Evolutionary conservation across 2,113 vertebrate genomes (phyloP), one percentile per base, ranked within the genome.

Genomic region (Equus quagga): DNA sequence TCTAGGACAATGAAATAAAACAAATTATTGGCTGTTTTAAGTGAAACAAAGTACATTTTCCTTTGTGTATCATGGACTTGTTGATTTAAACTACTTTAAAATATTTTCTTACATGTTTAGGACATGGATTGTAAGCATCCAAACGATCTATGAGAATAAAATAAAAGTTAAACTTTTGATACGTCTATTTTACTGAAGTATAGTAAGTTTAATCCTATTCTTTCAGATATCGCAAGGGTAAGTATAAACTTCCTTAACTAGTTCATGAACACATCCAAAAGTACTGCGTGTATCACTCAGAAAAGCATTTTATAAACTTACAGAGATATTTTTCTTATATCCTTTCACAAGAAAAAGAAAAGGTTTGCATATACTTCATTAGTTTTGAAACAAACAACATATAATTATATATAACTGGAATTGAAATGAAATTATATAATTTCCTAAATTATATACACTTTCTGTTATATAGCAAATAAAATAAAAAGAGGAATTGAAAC

Each of bases 1-100:
- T 89, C 21, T 79, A 64, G 31, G 19, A 92, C 1, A 72, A 7
- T 18, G 49, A 72, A 81, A 49, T 60, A 58, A 81, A 94, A 51
- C 79, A 80, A 83, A 46, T 26, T 44, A 72, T 65, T 82, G 24
- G 8, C 9, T 60, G 85, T 79, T 82, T 60, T 92, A 81, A 72
- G 6, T 73, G 60, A 84, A 78, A 12, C 41, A 60, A 60, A 67
- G 12, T 28, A 65, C 4, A 12, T 64, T 78, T 78, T 94, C 24
- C 31, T 65, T 80, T 91, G 6, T 41, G 3, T 64, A 78, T 79
- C 24, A 21, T 70, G 24, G 17, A 69, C 44, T 76, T 81, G 0
- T 83, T 88, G 24, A 70, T 5, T 87, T 92, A 44, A 91, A 21
- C 44, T 93, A 93, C 60, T 79, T 86, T 2, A 82, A 84, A 92